Conservation (phyloP, 2,113 vertebrate genomes). For the Hemicordylus capensis region DNA sequence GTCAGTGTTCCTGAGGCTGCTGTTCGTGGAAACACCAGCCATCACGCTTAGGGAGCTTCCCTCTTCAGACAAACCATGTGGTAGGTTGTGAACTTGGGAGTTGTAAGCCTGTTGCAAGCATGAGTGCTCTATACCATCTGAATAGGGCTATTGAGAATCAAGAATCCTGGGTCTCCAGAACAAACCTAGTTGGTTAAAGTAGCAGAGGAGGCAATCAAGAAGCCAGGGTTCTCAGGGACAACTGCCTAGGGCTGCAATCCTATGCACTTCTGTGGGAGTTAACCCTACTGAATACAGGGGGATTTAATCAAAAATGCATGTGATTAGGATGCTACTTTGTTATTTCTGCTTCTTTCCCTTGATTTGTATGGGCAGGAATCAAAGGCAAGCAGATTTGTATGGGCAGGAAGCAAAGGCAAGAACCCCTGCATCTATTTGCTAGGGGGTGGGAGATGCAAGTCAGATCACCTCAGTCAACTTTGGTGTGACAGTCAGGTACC, state of each 20-base stretch:
- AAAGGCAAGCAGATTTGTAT: not conserved
- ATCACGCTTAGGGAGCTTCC: no score
- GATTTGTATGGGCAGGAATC: not conserved
- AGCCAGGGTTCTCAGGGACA: not conserved
- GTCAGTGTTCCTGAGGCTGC: no score
- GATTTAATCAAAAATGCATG: not conserved
- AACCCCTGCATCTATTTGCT: not conserved
- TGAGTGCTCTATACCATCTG: no score
- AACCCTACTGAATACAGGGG: no score
- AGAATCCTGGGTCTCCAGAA: not conserved
- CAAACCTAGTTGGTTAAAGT: not conserved
- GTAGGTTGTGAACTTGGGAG: no score
- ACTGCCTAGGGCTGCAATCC: not conserved
- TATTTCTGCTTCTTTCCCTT: not conserved
- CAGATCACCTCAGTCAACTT: not conserved
- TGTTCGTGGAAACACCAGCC: no score
- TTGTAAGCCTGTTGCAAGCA: no score
- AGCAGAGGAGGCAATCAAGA: not conserved
- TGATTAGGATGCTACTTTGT: not conserved
- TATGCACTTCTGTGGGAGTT: not conserved
- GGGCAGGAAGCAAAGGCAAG: not conserved
- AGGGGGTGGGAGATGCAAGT: not conserved
- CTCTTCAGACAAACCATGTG: no score
- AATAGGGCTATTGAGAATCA: no score
- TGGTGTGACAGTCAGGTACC: not conserved